Base-by-base conservation (phyloP, 2,888 invertebrate species). In the Nebria salina region DNA sequence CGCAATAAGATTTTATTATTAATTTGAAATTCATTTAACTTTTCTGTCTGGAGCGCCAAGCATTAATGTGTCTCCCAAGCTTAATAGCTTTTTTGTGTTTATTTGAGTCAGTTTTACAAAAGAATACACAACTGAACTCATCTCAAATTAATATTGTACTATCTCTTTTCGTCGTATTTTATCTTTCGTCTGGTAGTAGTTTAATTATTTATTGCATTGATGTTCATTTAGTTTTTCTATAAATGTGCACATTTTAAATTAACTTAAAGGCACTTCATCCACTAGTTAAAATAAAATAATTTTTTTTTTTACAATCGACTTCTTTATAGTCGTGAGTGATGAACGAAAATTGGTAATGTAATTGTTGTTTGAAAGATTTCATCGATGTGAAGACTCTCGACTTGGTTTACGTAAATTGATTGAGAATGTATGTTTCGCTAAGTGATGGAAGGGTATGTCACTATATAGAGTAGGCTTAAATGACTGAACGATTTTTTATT, bases 11-110 rank as follows among this genome's bases (percentile, higher is more conserved):
- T 75, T 80, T 80, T 80, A 80, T 80, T 80, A 80, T 80, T 80
- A 80, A 80, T 80, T 80, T 70, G 75, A 80, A 80, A 54, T 80
- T 80, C 75, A 80, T 80, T 80, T 80, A 80, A 80, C 73, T 80
- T 80, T 70, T 70, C 34, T 70, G 26, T 20, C 70, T 25, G 25
- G 9, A 54, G 11, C 54, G 54, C 54, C 54, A 54, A 70, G 70
- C 70, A 15, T 70, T 70, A 11, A 70, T 70, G 54, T 54, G 20
- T 70, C 70, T 70, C 70, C 8, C 70, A 34, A 34, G 34, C 7
- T 66, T 70, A 34, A 70, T 70, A 70, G 25, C 70, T 70, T 70
- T n/a, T 70, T 70, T 70, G 13, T 25, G 70, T 15, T 26, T 26
- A 25, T 25, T 15, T 7, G 6, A 70, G 20, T 11, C 25, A 70